phyloP scores from a whole-genome alignment of 64 coral and sea anemone genomes.

The Pocillopora damicornis region DNA sequence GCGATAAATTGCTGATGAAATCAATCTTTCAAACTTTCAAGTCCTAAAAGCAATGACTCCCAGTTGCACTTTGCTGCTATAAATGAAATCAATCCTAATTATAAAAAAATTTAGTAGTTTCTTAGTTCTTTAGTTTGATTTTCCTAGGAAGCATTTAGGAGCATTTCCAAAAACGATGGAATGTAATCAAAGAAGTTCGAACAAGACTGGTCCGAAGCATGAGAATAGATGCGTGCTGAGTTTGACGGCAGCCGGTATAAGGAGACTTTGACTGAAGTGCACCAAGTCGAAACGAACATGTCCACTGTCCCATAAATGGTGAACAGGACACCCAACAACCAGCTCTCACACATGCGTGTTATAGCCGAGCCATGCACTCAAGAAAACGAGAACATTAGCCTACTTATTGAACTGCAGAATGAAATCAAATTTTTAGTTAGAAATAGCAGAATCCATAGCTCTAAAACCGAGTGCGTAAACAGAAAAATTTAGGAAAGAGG shows the following conservation, averaged over 20 bases:
- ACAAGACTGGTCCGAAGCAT: neutral
- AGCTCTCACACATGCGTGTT: neutral
- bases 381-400: neutral
- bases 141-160: neutral
- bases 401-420: neutral
- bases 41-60: too few species aligned
- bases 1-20: too few species aligned
- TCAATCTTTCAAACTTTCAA: too few species aligned
- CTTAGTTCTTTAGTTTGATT: too few species aligned
- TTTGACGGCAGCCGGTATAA: neutral
- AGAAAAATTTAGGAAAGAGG: neutral
- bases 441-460: too few species aligned
- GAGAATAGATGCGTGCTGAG: neutral
- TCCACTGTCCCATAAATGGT: neutral
- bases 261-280: neutral
- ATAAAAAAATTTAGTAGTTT: too few species aligned
- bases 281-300: neutral
- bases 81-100: too few species aligned
- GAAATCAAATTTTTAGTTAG: too few species aligned
- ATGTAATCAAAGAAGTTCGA: neutral
- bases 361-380: neutral
- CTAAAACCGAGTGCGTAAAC: neutral
- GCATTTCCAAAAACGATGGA: neutral
- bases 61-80: too few species aligned
- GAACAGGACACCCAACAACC: neutral